Percentiles rank a stretch among this genome's conserved stretches.
phyloP scores from a whole-genome alignment of 2,797 vertebrate species.

The Microctenopoma stevenorrisi region DNA sequence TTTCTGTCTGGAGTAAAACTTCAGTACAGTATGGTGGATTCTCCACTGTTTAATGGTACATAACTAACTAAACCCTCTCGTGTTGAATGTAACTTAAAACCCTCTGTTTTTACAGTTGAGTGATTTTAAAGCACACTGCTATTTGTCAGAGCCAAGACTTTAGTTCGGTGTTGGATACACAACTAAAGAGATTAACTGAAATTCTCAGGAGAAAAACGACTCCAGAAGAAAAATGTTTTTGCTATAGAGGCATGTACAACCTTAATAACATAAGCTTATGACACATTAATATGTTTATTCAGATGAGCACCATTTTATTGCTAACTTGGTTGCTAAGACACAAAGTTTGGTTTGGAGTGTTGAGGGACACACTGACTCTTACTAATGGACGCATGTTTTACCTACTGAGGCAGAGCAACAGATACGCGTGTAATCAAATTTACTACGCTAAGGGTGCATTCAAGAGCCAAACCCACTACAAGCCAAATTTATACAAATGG shows the following conservation, averaged over 20 bases:
- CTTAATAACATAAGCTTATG: constrained; percentile 9
- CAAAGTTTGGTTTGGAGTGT: constrained; percentile 59
- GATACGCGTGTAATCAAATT: constrained; percentile 80
- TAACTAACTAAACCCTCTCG: too few species aligned
- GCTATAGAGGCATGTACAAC: neutral
- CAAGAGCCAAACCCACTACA: constrained; percentile 68
- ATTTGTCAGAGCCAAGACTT: neutral
- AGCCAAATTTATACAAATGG: constrained; percentile 81
- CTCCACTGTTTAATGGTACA: too few species aligned
- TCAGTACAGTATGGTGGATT: too few species aligned
- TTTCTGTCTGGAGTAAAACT: too few species aligned
- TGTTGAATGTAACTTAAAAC: neutral
- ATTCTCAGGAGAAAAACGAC: neutral
- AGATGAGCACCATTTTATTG: neutral
- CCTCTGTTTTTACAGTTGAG: neutral
- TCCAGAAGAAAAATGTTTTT: neutral
- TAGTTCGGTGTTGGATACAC: neutral
- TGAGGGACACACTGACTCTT: constrained; percentile 58
- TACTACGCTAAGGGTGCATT: constrained; percentile 61
- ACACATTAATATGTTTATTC: constrained; percentile 18
- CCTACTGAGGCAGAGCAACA: constrained; percentile 74
- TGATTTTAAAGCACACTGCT: too few species aligned
- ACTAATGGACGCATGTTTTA: constrained; percentile 71
- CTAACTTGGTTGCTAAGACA: constrained; percentile 23
- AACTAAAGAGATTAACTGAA: neutral